phyloP scores from a whole-genome alignment of 2,113 vertebrate genomes.

The Apistogramma diplotaenia region DNA sequence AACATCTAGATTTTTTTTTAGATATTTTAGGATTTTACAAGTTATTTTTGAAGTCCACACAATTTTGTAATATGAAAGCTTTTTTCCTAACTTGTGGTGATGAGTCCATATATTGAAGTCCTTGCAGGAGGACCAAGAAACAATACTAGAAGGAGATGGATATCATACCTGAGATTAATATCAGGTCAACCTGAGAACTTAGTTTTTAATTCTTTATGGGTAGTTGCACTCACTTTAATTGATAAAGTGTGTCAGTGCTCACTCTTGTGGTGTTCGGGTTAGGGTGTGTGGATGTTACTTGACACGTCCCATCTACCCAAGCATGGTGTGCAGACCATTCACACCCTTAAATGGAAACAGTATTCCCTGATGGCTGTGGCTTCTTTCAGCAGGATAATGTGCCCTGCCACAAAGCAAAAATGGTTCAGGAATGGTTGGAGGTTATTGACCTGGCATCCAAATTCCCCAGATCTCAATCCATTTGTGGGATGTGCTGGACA shows the following conservation, averaged over 20 bases:
- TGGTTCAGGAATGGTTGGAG: too few species aligned
- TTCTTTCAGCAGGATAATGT: too few species aligned
- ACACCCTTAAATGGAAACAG: too few species aligned
- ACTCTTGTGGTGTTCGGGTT: not conserved
- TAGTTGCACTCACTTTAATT: not conserved
- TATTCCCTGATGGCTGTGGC: too few species aligned
- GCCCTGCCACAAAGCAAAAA: too few species aligned
- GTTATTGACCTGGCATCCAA: too few species aligned
- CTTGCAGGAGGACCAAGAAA: not conserved
- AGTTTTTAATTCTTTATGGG: not conserved
- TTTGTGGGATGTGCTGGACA: too few species aligned
- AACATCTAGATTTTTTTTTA: not conserved
- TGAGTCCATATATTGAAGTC: too few species aligned
- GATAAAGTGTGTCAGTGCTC: not conserved
- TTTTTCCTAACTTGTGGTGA: not conserved
- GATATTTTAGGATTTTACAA: not conserved
- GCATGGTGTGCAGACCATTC: too few species aligned
- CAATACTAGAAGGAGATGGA: not conserved
- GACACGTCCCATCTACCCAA: too few species aligned
- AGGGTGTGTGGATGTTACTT: too few species aligned
- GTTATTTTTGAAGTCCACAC: not conserved
- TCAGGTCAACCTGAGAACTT: not conserved
- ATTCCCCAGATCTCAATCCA: too few species aligned
- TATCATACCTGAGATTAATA: not conserved
- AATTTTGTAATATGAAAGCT: not conserved